Evolutionary conservation across 1,140 invertebrate species (phyloP).

Genomic region (Orchesella cincta): DNA sequence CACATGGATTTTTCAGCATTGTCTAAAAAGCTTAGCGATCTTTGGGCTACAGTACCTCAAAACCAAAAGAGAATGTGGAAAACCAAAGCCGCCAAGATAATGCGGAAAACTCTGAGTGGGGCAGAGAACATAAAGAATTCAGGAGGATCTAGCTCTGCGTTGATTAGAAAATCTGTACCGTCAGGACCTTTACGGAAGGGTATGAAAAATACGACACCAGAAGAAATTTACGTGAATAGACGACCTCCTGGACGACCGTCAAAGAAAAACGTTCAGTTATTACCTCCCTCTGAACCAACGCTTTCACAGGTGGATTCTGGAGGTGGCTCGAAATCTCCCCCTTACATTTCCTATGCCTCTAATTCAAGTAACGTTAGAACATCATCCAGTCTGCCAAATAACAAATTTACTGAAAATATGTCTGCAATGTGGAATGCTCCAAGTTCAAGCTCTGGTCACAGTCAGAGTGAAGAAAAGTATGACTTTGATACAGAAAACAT

Average conservation of each 20-base stretch:
- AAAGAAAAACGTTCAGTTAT: background rate
- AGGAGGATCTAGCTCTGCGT: background rate
- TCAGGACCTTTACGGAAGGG: background rate
- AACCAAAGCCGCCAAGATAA: slow-evolving; percentile 50
- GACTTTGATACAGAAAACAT: too few species aligned
- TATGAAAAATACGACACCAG: slow-evolving; percentile 11
- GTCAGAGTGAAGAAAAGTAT: too few species aligned
- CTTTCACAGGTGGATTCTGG: too few species aligned
- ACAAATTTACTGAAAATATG: too few species aligned
- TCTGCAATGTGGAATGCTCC: too few species aligned
- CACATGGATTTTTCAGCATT: slow-evolving; percentile 78
- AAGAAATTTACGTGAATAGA: background rate
- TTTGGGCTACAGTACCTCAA: slow-evolving; percentile 75
- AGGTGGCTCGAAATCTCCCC: background rate
- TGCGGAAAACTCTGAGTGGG: slow-evolving; percentile 34
- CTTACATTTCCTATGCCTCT: background rate
- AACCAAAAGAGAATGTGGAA: slow-evolving; percentile 59
- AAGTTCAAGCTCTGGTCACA: too few species aligned
- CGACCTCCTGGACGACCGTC: slow-evolving; percentile 6
- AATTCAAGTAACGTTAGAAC: background rate
- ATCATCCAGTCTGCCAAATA: too few species aligned
- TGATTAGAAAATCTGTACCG: background rate
- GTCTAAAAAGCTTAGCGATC: slow-evolving; percentile 76
- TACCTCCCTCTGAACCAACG: background rate
- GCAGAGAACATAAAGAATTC: slow-evolving; percentile 40